Percentiles rank a stretch among this genome's conserved stretches.
These are phyloP conservation scores for Neodiprion virginianus DNA, from an alignment of 1,140 invertebrate species.

Conservation along the genomic window DNA sequence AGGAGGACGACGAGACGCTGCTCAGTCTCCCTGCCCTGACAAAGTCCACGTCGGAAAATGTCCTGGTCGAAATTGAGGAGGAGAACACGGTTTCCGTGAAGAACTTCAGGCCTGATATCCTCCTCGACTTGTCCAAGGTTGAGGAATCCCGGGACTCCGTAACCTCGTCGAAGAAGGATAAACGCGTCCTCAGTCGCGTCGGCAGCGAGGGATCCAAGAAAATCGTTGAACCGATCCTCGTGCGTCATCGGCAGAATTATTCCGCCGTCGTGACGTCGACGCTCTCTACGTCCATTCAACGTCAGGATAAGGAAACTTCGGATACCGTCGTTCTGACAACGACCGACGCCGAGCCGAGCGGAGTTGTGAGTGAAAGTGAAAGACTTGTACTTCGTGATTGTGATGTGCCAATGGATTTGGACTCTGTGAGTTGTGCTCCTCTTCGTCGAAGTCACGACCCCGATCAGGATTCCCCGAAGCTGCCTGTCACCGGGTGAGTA, in stretches of 20 bases:
- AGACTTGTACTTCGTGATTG: too few relatives aligned
- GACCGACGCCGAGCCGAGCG: too few relatives aligned
- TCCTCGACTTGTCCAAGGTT: constrained; percentile 51
- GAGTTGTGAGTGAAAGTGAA: too few relatives aligned
- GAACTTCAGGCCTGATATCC: constrained; percentile 50
- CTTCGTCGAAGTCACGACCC: too few relatives aligned
- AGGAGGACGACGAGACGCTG: constrained; percentile 21
- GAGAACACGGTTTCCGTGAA: constrained; percentile 47
- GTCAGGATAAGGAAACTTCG: too few relatives aligned
- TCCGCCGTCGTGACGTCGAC: neutral
- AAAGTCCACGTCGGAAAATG: constrained; percentile 50
- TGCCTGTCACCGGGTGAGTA: too few relatives aligned
- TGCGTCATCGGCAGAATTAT: neutral
- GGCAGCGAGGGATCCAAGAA: constrained; percentile 36
- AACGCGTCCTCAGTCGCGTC: constrained; percentile 26
- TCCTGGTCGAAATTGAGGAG: constrained; percentile 21
- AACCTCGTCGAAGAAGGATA: constrained; percentile 20
- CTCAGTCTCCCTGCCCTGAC: constrained; percentile 35
- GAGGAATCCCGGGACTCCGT: constrained; percentile 14
- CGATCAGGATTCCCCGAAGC: too few relatives aligned
- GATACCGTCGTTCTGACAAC: too few relatives aligned
- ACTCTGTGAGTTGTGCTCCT: too few relatives aligned
- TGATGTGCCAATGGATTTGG: too few relatives aligned
- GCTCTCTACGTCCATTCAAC: too few relatives aligned
- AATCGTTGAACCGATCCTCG: neutral